Evolutionary conservation across 2,113 vertebrate species (phyloP).

Genomic region (Chamaea fasciata): DNA sequence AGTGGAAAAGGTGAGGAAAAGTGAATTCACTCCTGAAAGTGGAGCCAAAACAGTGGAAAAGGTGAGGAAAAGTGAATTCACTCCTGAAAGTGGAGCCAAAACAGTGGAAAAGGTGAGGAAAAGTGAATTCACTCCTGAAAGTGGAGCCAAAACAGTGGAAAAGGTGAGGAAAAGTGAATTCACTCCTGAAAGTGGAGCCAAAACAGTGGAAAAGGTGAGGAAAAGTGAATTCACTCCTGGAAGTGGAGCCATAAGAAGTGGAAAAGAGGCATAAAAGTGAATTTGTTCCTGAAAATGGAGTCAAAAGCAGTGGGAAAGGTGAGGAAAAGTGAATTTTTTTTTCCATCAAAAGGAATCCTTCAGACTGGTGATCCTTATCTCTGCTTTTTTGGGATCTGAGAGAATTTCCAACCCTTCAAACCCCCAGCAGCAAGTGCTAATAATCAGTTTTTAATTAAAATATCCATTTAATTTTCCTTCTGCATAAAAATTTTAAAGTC

Average conservation of each 20-base stretch:
- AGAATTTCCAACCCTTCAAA: neutral
- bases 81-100: neutral
- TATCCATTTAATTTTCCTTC: neutral
- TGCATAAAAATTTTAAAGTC: neutral
- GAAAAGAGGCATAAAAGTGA: conserved; percentile 36
- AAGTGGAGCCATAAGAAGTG: neutral
- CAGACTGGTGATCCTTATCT: neutral
- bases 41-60: neutral
- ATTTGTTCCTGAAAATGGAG: neutral
- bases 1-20: conserved; percentile 54
- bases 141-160: neutral
- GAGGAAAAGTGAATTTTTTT: neutral
- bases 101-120: conserved; percentile 47
- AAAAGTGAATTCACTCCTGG: neutral
- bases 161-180: conserved; percentile 38
- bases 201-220: conserved; percentile 56
- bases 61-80: neutral
- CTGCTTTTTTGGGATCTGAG: neutral
- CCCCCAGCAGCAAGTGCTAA: neutral
- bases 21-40: neutral
- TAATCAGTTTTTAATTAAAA: neutral
- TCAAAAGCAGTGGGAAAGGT: conserved; percentile 41
- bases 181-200: neutral
- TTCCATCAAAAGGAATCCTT: fast-evolving
- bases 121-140: neutral